Evolutionary conservation across 2,113 vertebrate species (phyloP).

Genomic region (Pollimyrus isidori): DNA sequence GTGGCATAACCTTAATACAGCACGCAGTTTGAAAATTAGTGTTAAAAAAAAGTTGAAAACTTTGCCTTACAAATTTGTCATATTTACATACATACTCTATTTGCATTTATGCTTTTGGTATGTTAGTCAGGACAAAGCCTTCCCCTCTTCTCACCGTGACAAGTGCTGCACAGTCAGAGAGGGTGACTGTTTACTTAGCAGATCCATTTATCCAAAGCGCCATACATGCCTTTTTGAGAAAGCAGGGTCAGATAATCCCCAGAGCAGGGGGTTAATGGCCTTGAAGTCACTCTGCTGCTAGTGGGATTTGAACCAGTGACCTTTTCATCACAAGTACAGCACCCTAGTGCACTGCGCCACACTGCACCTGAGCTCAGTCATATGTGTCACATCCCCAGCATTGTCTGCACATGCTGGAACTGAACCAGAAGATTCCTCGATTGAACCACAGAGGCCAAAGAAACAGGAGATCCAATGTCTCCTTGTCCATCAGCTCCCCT

Average conservation of each 20-base stretch:
- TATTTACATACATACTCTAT: conserved; percentile 1
- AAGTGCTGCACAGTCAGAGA: background rate
- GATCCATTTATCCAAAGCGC: background rate
- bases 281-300: background rate
- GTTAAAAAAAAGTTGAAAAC: background rate
- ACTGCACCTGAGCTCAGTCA: background rate
- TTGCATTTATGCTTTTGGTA: background rate
- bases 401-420: background rate
- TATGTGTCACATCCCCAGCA: background rate
- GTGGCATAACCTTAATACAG: background rate
- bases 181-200: background rate
- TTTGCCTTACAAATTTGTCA: background rate
- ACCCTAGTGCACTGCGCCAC: background rate
- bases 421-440: background rate
- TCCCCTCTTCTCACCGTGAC: background rate
- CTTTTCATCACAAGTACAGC: background rate
- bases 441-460: background rate
- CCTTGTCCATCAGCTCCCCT: background rate
- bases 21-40: background rate
- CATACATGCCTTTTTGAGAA: background rate
- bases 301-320: background rate
- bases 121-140: background rate
- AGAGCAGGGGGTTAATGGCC: background rate
- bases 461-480: background rate
- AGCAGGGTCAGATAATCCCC: background rate